These are phyloP conservation scores for Nebria brevicollis DNA, from an alignment of 2,888 invertebrate species.

Conservation along the genomic window DNA sequence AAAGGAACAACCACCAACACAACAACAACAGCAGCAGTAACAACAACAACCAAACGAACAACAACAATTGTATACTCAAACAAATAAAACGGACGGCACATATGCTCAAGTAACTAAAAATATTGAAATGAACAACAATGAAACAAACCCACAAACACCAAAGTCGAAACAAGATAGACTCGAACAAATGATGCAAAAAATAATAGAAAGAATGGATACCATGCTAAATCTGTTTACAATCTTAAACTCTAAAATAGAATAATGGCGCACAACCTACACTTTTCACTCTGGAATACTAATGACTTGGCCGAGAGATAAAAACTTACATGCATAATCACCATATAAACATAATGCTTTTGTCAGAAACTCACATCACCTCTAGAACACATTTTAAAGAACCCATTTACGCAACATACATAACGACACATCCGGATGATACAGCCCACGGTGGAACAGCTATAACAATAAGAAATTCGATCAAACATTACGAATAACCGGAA, in stretches of 20 bases:
- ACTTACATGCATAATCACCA: slow-evolving; percentile 18
- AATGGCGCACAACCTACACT: too few relatives aligned
- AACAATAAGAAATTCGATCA: slow-evolving; percentile 9
- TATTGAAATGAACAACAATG: too few relatives aligned
- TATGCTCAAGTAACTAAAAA: neutral
- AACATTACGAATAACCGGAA: slow-evolving; percentile 19
- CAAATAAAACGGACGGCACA: too few relatives aligned
- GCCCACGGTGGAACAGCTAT: slow-evolving; percentile 22
- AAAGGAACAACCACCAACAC: neutral
- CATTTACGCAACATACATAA: slow-evolving; percentile 12
- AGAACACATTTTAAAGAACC: slow-evolving; percentile 14
- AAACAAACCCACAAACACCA: too few relatives aligned
- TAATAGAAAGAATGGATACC: too few relatives aligned
- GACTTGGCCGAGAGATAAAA: slow-evolving; percentile 27
- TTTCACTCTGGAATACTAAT: slow-evolving; percentile 33
- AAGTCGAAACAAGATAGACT: too few relatives aligned
- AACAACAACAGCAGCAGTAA: slow-evolving; percentile 1
- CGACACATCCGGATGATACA: slow-evolving; percentile 16
- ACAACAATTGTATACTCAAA: neutral
- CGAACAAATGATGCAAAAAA: too few relatives aligned
- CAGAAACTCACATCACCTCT: slow-evolving; percentile 17
- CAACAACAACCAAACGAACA: neutral
- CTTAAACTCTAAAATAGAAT: too few relatives aligned
- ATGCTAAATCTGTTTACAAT: too few relatives aligned
- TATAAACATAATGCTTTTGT: slow-evolving; percentile 9